These are phyloP conservation scores for Isotomurus palustris DNA, from an alignment of 2,888 invertebrate genomes.

Conservation along the genomic window DNA sequence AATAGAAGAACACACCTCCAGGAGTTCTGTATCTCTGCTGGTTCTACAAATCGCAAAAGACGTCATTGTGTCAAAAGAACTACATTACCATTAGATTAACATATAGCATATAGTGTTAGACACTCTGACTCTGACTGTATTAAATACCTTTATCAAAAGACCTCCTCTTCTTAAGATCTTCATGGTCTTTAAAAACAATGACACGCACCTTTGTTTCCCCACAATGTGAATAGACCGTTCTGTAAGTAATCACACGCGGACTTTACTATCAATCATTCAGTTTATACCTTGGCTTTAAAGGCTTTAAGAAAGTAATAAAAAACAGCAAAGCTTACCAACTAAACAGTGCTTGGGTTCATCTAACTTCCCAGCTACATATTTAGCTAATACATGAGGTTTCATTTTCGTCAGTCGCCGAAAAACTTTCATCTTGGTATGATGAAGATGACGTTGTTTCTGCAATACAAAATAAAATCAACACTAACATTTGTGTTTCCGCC, in stretches of 20 bases:
- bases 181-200: conserved; percentile 49
- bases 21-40: conserved; percentile 51
- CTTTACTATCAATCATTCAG: too few species aligned
- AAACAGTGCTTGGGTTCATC: conserved; percentile 31
- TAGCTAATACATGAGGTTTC: conserved; percentile 23
- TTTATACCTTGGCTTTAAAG: too few species aligned
- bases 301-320: too few species aligned
- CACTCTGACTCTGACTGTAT: neutral
- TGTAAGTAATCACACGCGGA: too few species aligned
- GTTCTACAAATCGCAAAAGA: conserved; percentile 47
- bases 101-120: neutral
- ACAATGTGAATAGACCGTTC: conserved; percentile 46
- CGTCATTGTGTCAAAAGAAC: too few species aligned
- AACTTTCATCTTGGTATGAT: conserved; percentile 17
- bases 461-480: neutral
- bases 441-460: too few species aligned
- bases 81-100: too few species aligned
- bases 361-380: conserved; percentile 37
- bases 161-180: conserved; percentile 51
- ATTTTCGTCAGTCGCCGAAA: conserved; percentile 19
- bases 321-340: conserved; percentile 17
- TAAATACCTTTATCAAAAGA: conserved; percentile 48
- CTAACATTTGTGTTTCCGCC: too few species aligned
- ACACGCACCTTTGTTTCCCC: conserved; percentile 49
- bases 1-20: conserved; percentile 52